Conservation (phyloP, 2,797 vertebrate species). For the Staurois parvus region DNA sequence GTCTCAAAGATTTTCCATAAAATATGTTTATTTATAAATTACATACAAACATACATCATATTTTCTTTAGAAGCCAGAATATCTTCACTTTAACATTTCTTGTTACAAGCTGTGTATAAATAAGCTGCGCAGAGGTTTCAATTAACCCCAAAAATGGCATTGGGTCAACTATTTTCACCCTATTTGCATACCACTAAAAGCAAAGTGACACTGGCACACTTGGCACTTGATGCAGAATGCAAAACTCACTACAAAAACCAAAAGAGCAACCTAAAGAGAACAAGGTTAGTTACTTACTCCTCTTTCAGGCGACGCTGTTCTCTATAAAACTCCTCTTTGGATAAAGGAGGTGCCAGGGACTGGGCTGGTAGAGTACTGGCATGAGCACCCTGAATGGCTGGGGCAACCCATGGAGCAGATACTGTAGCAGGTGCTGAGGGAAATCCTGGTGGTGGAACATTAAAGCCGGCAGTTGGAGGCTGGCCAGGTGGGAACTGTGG, state of each 20-base stretch:
- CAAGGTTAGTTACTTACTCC: slow-evolving; percentile 82
- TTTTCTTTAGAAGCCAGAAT: no score
- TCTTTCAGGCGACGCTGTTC: slow-evolving; percentile 87
- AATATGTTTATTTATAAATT: no score
- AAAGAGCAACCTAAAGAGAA: background rate
- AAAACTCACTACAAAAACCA: background rate
- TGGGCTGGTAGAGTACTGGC: slow-evolving; percentile 79
- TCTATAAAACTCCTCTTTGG: slow-evolving; percentile 92
- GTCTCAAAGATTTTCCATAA: no score
- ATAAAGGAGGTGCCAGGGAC: slow-evolving; percentile 83
- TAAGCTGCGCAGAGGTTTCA: no score
- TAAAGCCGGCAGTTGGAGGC: slow-evolving; percentile 83
- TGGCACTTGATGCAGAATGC: no score
- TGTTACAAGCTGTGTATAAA: no score
- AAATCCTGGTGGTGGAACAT: slow-evolving; percentile 87
- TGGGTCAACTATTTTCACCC: no score
- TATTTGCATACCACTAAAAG: no score
- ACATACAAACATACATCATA: no score
- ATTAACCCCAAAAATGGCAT: no score
- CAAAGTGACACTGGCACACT: no score
- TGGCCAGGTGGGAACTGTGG: slow-evolving; percentile 85
- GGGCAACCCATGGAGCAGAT: slow-evolving; percentile 86
- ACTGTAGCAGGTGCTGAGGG: slow-evolving; percentile 86
- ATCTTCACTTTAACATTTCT: no score
- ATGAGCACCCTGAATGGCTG: slow-evolving; percentile 80